phyloP scores from a whole-genome alignment of 2,888 invertebrate genomes.

The Galerucella pusilla region DNA sequence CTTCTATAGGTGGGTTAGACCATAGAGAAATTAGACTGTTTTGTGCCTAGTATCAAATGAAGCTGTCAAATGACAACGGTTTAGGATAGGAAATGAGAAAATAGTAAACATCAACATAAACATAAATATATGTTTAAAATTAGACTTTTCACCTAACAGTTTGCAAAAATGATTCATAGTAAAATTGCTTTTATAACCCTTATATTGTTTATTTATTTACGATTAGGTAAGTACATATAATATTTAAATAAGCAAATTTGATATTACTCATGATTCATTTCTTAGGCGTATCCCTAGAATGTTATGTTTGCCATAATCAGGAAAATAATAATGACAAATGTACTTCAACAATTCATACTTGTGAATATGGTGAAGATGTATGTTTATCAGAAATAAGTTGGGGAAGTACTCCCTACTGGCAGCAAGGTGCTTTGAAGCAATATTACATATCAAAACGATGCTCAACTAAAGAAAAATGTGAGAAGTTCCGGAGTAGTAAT shows the following conservation, averaged over 20 bases:
- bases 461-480: slow-evolving; percentile 83
- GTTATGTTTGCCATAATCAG: slow-evolving; percentile 94
- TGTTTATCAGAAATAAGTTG: slow-evolving; percentile 92
- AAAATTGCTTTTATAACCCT: not conserved
- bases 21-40: too few relatives aligned
- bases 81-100: not conserved
- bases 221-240: not conserved
- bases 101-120: not conserved
- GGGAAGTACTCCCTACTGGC: slow-evolving; percentile 98
- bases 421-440: slow-evolving; percentile 91
- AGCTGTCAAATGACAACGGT: too few relatives aligned
- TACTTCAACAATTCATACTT: slow-evolving; percentile 89
- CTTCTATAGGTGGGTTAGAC: too few relatives aligned
- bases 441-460: slow-evolving; percentile 93
- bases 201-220: not conserved
- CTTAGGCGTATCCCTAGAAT: slow-evolving; percentile 80
- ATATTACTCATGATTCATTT: slow-evolving; percentile 27
- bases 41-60: too few relatives aligned
- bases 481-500: slow-evolving; percentile 74
- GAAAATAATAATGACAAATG: slow-evolving; percentile 94
- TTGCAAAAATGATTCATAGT: not conserved
- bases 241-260: not conserved
- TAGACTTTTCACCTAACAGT: not conserved
- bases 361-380: slow-evolving; percentile 86
- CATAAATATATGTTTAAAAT: too few relatives aligned